Percentiles rank a stretch among this genome's conserved stretches.
These are phyloP conservation scores for Agrotis ipsilon DNA, from an alignment of 2,888 invertebrate species.

Conservation along the genomic window DNA sequence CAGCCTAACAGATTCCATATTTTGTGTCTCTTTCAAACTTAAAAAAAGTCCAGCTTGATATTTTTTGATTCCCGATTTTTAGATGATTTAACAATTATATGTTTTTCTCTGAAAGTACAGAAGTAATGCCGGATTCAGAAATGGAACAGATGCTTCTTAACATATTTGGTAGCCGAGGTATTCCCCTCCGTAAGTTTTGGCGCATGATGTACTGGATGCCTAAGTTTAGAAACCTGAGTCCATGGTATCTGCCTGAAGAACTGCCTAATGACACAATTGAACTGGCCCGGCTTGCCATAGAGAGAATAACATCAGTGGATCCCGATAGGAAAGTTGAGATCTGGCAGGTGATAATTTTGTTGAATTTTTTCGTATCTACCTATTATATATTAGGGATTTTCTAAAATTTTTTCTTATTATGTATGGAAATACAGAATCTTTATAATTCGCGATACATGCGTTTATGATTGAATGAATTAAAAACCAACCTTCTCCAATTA, in stretches of 20 bases:
- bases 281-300: slow-evolving; percentile 95
- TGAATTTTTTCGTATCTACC: background rate
- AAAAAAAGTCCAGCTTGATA: background rate
- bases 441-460: too few relatives aligned
- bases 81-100: slow-evolving; percentile 17
- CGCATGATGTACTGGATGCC: slow-evolving; percentile 98
- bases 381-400: too few relatives aligned
- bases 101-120: slow-evolving; percentile 82
- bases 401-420: too few relatives aligned
- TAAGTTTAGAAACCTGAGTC: slow-evolving; percentile 97
- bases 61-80: background rate
- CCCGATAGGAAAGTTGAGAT: slow-evolving; percentile 92
- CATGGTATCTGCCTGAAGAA: slow-evolving; percentile 95
- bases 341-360: slow-evolving; percentile 90
- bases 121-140: slow-evolving; percentile 97
- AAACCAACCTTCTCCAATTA: background rate
- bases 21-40: background rate
- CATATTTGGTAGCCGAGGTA: slow-evolving; percentile 95
- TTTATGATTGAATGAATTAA: background rate
- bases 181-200: slow-evolving; percentile 94
- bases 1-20: background rate
- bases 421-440: too few relatives aligned
- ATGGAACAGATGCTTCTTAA: slow-evolving; percentile 95
- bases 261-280: slow-evolving; percentile 95
- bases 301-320: slow-evolving; percentile 96